Evolutionary conservation across 2,888 invertebrate species (phyloP).

Genomic region (Andricus quercusramuli): DNA sequence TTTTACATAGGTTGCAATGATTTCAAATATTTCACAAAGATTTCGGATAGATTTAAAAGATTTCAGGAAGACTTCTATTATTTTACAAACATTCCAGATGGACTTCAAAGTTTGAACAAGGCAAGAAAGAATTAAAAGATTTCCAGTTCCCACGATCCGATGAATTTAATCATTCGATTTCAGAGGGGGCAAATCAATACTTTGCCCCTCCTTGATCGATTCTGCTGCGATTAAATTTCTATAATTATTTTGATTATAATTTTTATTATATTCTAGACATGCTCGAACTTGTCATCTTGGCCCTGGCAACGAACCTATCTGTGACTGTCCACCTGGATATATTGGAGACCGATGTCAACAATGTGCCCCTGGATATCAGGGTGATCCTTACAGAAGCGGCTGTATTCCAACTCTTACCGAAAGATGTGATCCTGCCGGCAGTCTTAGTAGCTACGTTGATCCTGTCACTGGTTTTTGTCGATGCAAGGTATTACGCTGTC

Average conservation of each 20-base stretch:
- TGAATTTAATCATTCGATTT: no score
- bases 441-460: slow-evolving; percentile 78
- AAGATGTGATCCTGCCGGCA: slow-evolving; percentile 89
- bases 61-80: no score
- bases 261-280: slow-evolving; percentile 81
- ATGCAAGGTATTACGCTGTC: slow-evolving; percentile 83
- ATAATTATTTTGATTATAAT: slow-evolving; percentile 1
- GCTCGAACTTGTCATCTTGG: slow-evolving; percentile 88
- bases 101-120: no score
- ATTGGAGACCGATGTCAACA: slow-evolving; percentile 87
- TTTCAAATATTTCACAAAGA: no score
- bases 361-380: slow-evolving; percentile 89
- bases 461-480: slow-evolving; percentile 82
- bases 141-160: no score
- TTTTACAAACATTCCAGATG: no score
- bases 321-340: slow-evolving; percentile 91
- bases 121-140: no score
- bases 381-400: slow-evolving; percentile 88
- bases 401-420: slow-evolving; percentile 82
- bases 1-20: no score
- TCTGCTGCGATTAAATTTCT: background rate
- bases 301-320: slow-evolving; percentile 85
- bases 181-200: no score
- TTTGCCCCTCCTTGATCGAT: no score
- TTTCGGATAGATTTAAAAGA: no score